A percentile compares a stretch with the other conserved stretches of the same genome.
phyloP scores from a whole-genome alignment of 2,797 vertebrate species.

The Propithecus deckenii region DNA sequence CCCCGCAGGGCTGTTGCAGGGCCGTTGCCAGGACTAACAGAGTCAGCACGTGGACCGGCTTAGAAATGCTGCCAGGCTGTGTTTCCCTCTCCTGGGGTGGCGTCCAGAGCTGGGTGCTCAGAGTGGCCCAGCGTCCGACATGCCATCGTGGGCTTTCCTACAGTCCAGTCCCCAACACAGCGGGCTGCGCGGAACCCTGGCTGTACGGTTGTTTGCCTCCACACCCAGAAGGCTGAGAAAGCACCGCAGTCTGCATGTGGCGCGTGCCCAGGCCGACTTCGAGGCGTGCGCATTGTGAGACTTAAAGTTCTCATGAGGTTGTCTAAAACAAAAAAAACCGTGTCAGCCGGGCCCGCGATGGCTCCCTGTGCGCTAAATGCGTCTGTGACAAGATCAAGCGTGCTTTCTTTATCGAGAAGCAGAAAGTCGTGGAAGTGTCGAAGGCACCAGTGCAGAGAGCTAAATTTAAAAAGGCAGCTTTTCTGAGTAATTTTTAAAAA shows the following conservation, averaged over 20 bases:
- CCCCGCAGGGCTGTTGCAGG: fast-evolving
- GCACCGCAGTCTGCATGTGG: neutral
- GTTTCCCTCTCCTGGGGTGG: neutral
- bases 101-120: neutral
- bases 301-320: neutral
- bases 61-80: neutral
- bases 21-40: too few species aligned
- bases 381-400: neutral
- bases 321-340: neutral
- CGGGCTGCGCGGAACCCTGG: neutral
- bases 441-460: neutral
- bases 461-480: neutral
- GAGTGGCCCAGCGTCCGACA: neutral
- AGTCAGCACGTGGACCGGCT: neutral
- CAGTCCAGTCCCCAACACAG: neutral
- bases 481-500: neutral
- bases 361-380: neutral
- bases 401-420: neutral
- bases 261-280: neutral
- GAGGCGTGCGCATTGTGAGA: neutral
- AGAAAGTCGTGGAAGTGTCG: neutral
- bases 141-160: neutral
- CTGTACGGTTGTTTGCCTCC: neutral
- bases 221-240: neutral
- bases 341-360: neutral